Evolutionary conservation across 2,113 vertebrate genomes (phyloP).

Genomic region (Cepphus grylle): DNA sequence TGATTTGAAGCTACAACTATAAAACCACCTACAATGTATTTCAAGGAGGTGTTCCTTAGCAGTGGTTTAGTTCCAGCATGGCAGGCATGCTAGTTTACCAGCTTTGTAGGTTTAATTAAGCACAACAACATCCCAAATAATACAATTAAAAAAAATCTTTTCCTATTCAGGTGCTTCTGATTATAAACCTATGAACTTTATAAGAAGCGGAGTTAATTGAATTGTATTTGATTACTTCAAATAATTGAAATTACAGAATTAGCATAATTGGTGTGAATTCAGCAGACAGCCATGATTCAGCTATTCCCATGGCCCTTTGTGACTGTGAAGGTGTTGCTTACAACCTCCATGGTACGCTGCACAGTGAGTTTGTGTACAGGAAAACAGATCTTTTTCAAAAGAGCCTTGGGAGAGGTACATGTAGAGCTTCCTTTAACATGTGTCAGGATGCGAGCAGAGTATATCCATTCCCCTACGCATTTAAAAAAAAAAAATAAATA

Average conservation of each 20-base stretch:
- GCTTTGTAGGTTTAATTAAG: background rate
- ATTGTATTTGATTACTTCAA: conserved; percentile 16
- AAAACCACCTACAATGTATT: background rate
- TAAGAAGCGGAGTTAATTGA: background rate
- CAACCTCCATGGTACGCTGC: background rate
- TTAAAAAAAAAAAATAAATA: background rate
- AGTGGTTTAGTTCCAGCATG: background rate
- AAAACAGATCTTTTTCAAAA: background rate
- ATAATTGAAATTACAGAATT: background rate
- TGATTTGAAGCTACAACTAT: background rate
- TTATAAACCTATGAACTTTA: background rate
- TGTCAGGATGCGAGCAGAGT: background rate
- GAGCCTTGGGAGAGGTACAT: background rate
- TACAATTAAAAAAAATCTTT: background rate
- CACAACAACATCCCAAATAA: background rate
- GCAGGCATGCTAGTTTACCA: background rate
- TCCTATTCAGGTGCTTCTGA: background rate
- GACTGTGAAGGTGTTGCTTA: background rate
- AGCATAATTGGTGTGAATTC: background rate
- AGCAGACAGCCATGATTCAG: background rate
- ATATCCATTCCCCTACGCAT: background rate
- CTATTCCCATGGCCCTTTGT: background rate
- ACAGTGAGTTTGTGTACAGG: background rate
- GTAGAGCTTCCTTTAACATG: background rate
- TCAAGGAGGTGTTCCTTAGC: background rate